Conservation (phyloP, 2,113 vertebrate species). For the Anolis carolinensis region DNA sequence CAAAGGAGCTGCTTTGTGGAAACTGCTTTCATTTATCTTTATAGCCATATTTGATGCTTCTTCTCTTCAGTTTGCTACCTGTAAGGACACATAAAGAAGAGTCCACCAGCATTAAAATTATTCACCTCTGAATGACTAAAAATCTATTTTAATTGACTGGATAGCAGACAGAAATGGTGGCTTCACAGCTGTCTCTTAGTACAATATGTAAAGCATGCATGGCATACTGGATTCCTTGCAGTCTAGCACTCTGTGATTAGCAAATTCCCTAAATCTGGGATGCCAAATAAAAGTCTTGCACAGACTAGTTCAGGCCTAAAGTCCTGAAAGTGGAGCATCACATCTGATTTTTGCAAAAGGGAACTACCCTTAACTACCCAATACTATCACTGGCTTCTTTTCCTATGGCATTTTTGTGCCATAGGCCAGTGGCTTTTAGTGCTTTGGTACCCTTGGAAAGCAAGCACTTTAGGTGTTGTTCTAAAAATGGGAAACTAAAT, state of each 20-base stretch:
- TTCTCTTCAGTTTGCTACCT: constrained; percentile 3
- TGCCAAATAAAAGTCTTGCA: background rate
- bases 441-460: too few relatives aligned
- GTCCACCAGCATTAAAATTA: constrained; percentile 33
- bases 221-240: constrained; percentile 58
- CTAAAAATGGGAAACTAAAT: too few relatives aligned
- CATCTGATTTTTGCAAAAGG: too few relatives aligned
- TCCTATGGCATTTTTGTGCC: too few relatives aligned
- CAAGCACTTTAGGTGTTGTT: too few relatives aligned
- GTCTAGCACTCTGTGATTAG: constrained; percentile 50
- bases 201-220: constrained; percentile 65
- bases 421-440: too few relatives aligned
- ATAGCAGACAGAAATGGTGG: constrained; percentile 61
- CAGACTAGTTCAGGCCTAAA: background rate
- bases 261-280: constrained; percentile 66
- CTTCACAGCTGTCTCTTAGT: constrained; percentile 62
- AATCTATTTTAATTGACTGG: constrained; percentile 67
- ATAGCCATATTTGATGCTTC: background rate
- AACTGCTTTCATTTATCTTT: background rate
- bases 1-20: background rate
- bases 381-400: too few relatives aligned
- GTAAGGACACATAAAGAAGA: background rate
- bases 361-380: too few relatives aligned
- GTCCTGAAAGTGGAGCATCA: too few relatives aligned
- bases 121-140: constrained; percentile 34